Evolutionary conservation across 2,888 invertebrate species (phyloP).

Genomic region (Mimachlamys varia): DNA sequence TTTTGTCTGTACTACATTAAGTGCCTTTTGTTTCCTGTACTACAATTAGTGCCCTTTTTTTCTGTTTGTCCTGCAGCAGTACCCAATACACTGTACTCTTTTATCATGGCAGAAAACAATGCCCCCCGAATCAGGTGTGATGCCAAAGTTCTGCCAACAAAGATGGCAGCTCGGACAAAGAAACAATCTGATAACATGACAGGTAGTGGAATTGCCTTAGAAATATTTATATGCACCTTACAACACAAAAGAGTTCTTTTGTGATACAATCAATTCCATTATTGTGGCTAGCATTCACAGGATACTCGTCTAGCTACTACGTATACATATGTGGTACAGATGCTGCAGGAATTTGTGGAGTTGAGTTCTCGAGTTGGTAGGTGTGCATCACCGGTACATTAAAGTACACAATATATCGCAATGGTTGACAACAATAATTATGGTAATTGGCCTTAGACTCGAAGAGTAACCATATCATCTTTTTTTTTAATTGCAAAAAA

Average conservation of each 20-base stretch:
- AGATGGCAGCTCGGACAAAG: background rate
- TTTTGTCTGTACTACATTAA: too few relatives aligned
- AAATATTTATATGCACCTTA: background rate
- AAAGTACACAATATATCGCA: background rate
- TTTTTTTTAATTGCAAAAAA: background rate
- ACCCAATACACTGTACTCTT: background rate
- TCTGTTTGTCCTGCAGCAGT: too few relatives aligned
- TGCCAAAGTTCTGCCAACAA: conserved; percentile 8
- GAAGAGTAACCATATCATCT: background rate
- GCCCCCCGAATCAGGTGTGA: background rate
- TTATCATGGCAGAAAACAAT: background rate
- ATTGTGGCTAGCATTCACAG: background rate
- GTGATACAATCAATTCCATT: background rate
- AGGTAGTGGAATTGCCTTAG: background rate
- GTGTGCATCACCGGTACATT: background rate
- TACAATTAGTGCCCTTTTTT: too few relatives aligned
- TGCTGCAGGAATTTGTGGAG: background rate
- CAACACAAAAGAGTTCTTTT: conserved; percentile 16
- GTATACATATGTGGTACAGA: background rate
- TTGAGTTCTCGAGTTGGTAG: background rate
- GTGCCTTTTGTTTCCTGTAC: too few relatives aligned
- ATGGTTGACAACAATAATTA: background rate
- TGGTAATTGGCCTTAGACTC: background rate
- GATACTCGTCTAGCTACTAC: background rate
- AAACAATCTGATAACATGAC: background rate